Evolutionary conservation across 2,113 vertebrate genomes (phyloP), one percentile per base, ranked within the genome.

Genomic region (Corvus hawaiiensis): DNA sequence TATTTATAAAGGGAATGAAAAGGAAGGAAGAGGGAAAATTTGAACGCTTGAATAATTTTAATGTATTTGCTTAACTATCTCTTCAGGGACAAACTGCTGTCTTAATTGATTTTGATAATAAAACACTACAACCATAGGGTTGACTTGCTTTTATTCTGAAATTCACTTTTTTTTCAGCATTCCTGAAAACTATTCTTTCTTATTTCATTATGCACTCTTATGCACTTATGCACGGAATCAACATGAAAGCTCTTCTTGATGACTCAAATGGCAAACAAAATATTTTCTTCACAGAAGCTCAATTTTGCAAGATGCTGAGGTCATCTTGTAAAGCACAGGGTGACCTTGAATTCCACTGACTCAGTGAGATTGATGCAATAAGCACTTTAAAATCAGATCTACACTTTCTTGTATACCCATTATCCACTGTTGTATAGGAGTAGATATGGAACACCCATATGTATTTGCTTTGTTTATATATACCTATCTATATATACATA

Each of bases 251-350:
- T 78, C 63, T 92, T 93, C 48, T 63, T 55, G 59, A 51, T 64
- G 32, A 93, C 71, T 94, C 86, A 89, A 87, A 85, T 39, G 84
- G 69, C 87, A 95, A 93, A 81, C 37, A 63, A 89, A 74, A 56
- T 23, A 72, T 81, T 71, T 93, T 88, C 44, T 92, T 95, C 51
- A 35, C 54, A 54, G 77, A 93, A 89, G 49, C 61, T 86, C 68
- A 71, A 61, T 92, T 96, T 91, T 93, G 68, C 64, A 94, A 88
- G 90, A 88, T 30, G 39, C 55, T 86, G 75, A 94, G 82, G 87
- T 86, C 78, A 83, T 46, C 64, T 54, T 77, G 44, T 59, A 67
- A 84, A 92, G 87, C 76, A 63, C 56, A 81, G 52, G 48, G 39
- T 90, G 93, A 95, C 83, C 83, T 75, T 3, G 9, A 74, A 74